Percentiles rank a stretch among this genome's conserved stretches.
phyloP scores from a whole-genome alignment of 2,113 vertebrate genomes.

The Casuarius casuarius region DNA sequence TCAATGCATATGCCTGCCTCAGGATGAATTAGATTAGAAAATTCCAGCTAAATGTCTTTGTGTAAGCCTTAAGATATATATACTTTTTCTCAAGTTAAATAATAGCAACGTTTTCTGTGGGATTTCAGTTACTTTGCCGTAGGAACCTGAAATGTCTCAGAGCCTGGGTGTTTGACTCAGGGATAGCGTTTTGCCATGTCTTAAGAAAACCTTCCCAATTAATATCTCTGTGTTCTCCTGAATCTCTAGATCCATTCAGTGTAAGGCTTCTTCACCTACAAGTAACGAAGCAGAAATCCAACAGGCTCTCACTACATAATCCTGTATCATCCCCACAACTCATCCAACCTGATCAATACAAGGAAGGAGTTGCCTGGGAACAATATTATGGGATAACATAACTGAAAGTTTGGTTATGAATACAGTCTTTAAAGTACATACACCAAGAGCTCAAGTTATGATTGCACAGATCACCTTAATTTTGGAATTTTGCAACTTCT shows the following conservation, averaged over 20 bases:
- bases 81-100: not conserved
- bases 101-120: not conserved
- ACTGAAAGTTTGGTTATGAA: not conserved
- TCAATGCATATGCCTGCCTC: not conserved
- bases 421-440: not conserved
- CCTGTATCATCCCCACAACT: not conserved
- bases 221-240: not conserved
- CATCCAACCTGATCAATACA: not conserved
- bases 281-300: slow-evolving; percentile 3
- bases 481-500: not conserved
- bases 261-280: not conserved
- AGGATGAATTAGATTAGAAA: slow-evolving; percentile 30
- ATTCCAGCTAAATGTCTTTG: not conserved
- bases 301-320: not conserved
- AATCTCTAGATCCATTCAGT: slow-evolving; percentile 3
- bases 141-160: not conserved
- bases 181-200: not conserved
- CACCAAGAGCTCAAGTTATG: not conserved
- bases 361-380: not conserved
- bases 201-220: slow-evolving; percentile 20
- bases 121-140: slow-evolving; percentile 2
- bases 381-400: not conserved
- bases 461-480: not conserved
- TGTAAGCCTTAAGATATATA: not conserved
- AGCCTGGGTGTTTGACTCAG: not conserved